phyloP scores from a whole-genome alignment of 2,113 vertebrate genomes.

The Lophochroa leadbeateri region DNA sequence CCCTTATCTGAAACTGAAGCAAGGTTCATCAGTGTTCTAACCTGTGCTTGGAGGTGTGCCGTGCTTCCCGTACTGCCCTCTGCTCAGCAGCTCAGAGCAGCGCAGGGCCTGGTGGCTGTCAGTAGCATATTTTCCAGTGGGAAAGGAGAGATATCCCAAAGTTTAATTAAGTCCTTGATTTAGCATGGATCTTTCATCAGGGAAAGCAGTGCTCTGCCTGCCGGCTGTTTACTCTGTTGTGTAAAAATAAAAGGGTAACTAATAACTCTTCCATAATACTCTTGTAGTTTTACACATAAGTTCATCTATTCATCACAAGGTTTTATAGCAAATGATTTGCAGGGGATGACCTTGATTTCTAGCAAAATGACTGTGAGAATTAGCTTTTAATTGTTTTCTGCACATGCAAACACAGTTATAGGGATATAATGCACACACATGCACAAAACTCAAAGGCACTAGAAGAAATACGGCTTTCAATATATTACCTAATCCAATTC shows the following conservation, averaged over 20 bases:
- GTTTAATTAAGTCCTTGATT: neutral
- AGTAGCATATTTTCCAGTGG: neutral
- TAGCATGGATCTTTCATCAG: neutral
- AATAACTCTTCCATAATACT: neutral
- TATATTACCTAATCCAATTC: constrained; percentile 14
- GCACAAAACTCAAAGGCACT: neutral
- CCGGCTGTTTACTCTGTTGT: neutral
- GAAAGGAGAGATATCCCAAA: neutral
- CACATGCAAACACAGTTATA: neutral
- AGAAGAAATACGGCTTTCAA: constrained; percentile 23
- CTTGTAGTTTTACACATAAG: neutral
- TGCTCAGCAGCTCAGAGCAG: neutral
- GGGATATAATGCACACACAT: neutral
- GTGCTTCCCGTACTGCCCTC: rapidly evolving
- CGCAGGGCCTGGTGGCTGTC: rapidly evolving
- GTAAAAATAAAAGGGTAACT: neutral
- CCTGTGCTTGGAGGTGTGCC: rapidly evolving
- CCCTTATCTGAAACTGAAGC: neutral
- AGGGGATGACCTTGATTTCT: neutral
- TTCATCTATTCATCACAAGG: neutral
- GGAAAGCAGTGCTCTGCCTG: neutral
- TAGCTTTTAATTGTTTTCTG: neutral
- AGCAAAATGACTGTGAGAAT: neutral
- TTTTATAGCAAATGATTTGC: neutral
- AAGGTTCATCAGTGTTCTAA: neutral